Conservation (phyloP, 2,113 vertebrate species). For the Galeopterus variegatus region DNA sequence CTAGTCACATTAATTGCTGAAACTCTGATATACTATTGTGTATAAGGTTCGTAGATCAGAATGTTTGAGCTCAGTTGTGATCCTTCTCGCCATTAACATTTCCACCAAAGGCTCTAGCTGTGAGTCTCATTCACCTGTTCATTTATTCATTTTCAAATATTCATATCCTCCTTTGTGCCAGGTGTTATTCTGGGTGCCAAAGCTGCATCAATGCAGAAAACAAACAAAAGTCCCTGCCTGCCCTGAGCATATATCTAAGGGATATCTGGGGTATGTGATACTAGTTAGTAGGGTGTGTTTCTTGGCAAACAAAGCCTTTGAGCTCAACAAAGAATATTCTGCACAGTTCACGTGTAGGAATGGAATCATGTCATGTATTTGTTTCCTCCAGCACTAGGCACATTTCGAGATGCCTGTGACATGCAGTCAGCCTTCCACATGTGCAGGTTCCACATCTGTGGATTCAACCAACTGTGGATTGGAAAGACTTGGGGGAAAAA, state of each 20-base stretch:
- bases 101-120: not conserved
- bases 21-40: not conserved
- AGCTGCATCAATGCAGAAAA: not conserved
- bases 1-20: not conserved
- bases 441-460: too few relatives aligned
- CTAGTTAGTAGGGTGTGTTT: not conserved
- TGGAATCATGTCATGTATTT: not conserved
- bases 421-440: not conserved
- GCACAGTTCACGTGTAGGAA: not conserved
- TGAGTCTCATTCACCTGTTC: not conserved
- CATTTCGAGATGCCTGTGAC: not conserved
- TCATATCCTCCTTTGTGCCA: not conserved
- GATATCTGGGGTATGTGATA: not conserved
- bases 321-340: not conserved
- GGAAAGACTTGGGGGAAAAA: too few relatives aligned
- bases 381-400: not conserved
- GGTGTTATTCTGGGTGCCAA: not conserved
- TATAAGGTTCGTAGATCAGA: not conserved
- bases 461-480: too few relatives aligned
- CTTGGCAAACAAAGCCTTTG: constrained; percentile 20
- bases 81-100: not conserved
- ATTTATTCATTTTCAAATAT: not conserved
- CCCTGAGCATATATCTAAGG: not conserved
- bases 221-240: not conserved
- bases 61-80: not conserved